These are phyloP conservation scores for Cacatua alba DNA, from an alignment of 2,113 vertebrate genomes.

Conservation along the genomic window DNA sequence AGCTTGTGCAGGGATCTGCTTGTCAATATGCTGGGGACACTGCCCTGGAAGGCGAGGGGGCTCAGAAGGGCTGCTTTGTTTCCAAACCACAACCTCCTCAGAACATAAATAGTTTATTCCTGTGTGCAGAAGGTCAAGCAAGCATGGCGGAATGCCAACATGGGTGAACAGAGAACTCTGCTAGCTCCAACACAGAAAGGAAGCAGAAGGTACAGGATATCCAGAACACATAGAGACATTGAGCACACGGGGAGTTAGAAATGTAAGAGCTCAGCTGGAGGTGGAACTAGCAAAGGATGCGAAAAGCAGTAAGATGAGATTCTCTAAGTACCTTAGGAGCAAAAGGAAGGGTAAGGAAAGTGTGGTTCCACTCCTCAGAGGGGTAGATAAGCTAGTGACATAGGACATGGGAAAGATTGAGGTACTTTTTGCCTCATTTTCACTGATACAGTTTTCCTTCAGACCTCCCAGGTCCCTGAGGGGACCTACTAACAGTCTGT, in stretches of 20 bases:
- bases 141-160: neutral
- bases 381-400: neutral
- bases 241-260: neutral
- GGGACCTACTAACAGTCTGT: neutral
- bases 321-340: neutral
- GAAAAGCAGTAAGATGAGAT: neutral
- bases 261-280: neutral
- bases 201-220: neutral
- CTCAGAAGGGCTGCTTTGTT: neutral
- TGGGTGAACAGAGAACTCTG: neutral
- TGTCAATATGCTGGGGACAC: neutral
- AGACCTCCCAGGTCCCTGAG: neutral
- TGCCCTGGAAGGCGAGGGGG: neutral
- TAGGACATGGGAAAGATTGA: neutral
- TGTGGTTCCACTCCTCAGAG: neutral
- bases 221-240: neutral
- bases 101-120: neutral
- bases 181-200: neutral
- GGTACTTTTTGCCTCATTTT: neutral
- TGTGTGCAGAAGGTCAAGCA: neutral
- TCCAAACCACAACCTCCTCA: neutral
- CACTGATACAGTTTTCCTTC: neutral
- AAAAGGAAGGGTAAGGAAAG: neutral
- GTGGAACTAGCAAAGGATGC: neutral
- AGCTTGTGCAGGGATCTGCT: neutral